These are phyloP conservation scores for Podiceps cristatus DNA, from an alignment of 2,113 vertebrate genomes.

Conservation along the genomic window DNA sequence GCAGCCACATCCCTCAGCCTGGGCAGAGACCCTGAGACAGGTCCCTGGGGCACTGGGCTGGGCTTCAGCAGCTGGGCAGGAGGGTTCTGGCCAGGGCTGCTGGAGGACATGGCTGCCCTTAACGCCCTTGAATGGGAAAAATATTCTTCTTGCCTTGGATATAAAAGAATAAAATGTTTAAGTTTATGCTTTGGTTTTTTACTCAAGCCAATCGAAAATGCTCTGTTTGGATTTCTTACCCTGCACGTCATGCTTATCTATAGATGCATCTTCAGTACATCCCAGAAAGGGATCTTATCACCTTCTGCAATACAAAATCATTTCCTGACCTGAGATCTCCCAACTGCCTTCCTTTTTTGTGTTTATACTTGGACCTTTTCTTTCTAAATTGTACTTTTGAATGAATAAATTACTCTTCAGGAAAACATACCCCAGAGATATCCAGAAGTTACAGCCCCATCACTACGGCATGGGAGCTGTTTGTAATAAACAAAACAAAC, in stretches of 20 bases:
- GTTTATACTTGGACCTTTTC: not conserved
- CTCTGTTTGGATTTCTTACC: not conserved
- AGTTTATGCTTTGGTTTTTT: not conserved
- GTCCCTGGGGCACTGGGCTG: not conserved
- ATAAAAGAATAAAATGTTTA: not conserved
- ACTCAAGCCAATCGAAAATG: not conserved
- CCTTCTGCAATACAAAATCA: not conserved
- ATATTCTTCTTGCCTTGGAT: not conserved
- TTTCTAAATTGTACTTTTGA: not conserved
- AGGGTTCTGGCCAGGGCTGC: not conserved
- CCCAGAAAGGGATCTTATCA: not conserved
- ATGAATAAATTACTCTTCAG: not conserved
- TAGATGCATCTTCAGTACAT: not conserved
- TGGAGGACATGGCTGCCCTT: accelerated
- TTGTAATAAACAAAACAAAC: not conserved
- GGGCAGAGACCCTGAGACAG: not conserved
- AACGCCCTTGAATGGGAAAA: not conserved
- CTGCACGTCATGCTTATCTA: not conserved
- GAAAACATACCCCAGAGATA: not conserved
- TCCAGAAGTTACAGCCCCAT: not conserved
- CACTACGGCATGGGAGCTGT: not conserved
- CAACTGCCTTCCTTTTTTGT: not conserved
- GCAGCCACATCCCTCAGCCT: not conserved
- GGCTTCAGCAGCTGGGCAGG: not conserved
- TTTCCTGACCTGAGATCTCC: not conserved